phyloP scores from a whole-genome alignment of 2,797 vertebrate genomes.

The Sebastes hopkinsi region DNA sequence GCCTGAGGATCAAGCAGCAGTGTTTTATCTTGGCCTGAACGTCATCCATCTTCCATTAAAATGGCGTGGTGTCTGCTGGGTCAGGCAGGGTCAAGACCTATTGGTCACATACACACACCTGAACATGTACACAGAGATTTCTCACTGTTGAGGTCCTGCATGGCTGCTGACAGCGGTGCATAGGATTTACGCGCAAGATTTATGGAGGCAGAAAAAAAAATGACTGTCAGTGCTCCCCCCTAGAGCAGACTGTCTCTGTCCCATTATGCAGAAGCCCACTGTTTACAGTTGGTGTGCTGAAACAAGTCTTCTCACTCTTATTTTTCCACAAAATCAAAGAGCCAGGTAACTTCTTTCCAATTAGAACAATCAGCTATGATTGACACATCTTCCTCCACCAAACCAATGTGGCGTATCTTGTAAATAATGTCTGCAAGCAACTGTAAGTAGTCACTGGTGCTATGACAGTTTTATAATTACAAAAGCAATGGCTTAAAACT shows the following conservation, averaged over 20 bases:
- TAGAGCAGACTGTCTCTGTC: not conserved
- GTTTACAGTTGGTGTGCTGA: not conserved
- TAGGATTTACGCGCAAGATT: not conserved
- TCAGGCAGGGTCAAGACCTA: constrained; percentile 10
- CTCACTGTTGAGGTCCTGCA: not conserved
- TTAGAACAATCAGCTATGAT: not conserved
- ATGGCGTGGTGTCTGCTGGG: not conserved
- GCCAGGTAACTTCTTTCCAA: not conserved
- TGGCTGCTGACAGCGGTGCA: not conserved
- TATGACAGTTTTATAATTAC: constrained; percentile 30
- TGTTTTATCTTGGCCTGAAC: constrained; percentile 1
- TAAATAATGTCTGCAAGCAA: constrained; percentile 13
- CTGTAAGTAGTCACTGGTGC: not conserved
- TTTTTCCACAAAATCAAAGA: not conserved
- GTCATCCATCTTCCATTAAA: constrained; percentile 10
- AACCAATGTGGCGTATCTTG: not conserved
- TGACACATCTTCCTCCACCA: not conserved
- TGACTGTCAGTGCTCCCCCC: not conserved
- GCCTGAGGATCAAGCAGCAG: not conserved
- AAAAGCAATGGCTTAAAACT: constrained; percentile 14
- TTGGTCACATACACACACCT: not conserved
- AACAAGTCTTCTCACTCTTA: not conserved
- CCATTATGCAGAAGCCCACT: not conserved
- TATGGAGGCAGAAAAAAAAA: not conserved
- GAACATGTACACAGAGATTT: not conserved